Evolutionary conservation across 2,888 invertebrate genomes (phyloP), one percentile per base, ranked within the genome.

Genomic region (Amphipyra berbera): DNA sequence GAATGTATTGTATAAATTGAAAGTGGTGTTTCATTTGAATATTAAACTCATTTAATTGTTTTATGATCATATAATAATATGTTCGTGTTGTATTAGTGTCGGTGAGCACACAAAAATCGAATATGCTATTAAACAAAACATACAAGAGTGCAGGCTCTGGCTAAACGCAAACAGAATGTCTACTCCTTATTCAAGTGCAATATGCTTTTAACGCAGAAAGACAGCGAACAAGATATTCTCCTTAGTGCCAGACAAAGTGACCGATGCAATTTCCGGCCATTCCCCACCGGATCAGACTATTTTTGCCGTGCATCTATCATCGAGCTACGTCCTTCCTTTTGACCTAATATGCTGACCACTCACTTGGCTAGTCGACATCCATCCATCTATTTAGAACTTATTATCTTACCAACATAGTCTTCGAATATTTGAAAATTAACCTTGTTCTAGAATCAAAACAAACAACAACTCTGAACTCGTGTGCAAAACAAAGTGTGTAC

Each of bases 221-320:
- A 70, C 30, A 53, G 33, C 13, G n/a, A 66, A 61, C 56, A 56
- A 54, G 46, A 45, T 6, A 54, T 37, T 67, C 56, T 50, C 53
- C 50, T 61, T 55, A 58, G 54, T 58, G 13, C n/a, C 41, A 67
- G 66, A 65, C 65, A 56, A 72, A 78, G 68, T 78, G 68, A 70
- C 75, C 65, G 56, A 53, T 61, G 54, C 58, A 76, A 76, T 78
- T 64, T 73, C 78, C 76, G 73, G 56, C 61, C 45, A 62, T 70
- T 68, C 63, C 40, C 68, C 58, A 68, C 70, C 72, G 73, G 76
- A 76, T 68, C 57, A 68, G 47, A 15, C 70, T 76, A 70, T 76
- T 78, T 73, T 64, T 68, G 57, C 60, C 40, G 56, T 54, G 52
- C 58, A 59, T 76, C 70, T 76, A 78, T 78, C 75, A 62, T 72